Evolutionary conservation across 1,140 invertebrate genomes (phyloP), one percentile per base, ranked within the genome.

Genomic region (Mamestra configurata): DNA sequence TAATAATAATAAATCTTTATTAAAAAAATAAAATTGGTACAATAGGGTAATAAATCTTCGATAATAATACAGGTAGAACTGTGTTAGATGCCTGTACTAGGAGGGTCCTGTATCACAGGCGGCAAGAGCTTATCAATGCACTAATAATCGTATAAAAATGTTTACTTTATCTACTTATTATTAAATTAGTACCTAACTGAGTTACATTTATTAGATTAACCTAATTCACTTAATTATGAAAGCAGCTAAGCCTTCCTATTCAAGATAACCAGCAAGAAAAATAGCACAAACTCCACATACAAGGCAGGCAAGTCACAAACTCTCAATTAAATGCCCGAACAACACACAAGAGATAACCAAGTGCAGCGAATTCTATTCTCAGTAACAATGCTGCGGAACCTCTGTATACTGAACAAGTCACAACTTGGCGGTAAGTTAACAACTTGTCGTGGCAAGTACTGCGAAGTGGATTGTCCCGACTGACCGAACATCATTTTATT

Each of bases 251-350:
- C 2, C 40, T 1, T 4, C 13, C n/a, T 49, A 49, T 0, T 0
- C 18, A 15, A 20, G 13, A 49, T 13, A 24, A 11, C 1, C 13
- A 40, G 46, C 27, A 61, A 64, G 18, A 64, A 4, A 57, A 64
- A 4, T 31, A 35, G 11, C 22, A 15, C 4, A 22, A 49, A 43
- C 64, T 18, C 18, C 53, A 49, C 75, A 55, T 43, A 11, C 20
- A 20, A 37, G 20, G 46, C 49, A 3, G 10, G 22, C 18, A 55
- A 72, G 31, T 61, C 37, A 72, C 64, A 82, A 79, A 79, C 75
- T 72, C 72, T 79, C 79, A 82, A 82, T 82, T 77, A 79, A 79
- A 82, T 79, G 73, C 53, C 64, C 51, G 64, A 77, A 46, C 57
- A 72, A 71, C 24, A 35, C 68, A 72, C 77, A 53, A 79, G 71